Evolutionary conservation across 2,113 vertebrate species (phyloP).

Genomic region (Nerophis ophidion): DNA sequence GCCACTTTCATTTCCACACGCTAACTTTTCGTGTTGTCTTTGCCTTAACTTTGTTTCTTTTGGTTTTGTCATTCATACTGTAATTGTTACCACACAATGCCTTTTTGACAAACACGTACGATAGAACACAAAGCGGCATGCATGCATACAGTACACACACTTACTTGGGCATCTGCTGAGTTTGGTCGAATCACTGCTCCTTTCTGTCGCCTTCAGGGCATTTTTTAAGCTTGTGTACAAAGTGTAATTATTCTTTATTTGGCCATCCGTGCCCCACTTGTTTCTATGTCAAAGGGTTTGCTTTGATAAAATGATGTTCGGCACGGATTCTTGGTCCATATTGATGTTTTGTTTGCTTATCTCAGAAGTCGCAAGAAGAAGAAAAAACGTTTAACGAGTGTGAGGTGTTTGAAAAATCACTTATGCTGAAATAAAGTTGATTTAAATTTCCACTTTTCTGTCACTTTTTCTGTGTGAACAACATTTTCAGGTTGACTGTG

Average conservation of each 20-base stretch:
- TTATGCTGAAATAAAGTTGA: slow-evolving; percentile 72
- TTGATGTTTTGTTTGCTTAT: slow-evolving; percentile 64
- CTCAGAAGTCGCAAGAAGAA: slow-evolving; percentile 46
- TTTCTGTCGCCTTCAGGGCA: slow-evolving; percentile 22
- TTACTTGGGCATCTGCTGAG: slow-evolving; percentile 35
- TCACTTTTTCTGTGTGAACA: neutral
- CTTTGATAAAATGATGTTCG: slow-evolving; percentile 44
- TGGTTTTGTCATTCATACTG: slow-evolving; percentile 30
- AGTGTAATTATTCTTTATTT: slow-evolving; percentile 47
- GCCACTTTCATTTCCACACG: slow-evolving; percentile 7
- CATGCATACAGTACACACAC: slow-evolving; percentile 30
- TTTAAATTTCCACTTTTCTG: slow-evolving; percentile 40
- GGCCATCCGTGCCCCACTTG: slow-evolving; percentile 37
- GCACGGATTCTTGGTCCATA: slow-evolving; percentile 48
- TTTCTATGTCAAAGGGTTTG: slow-evolving; percentile 59
- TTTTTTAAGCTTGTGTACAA: slow-evolving; percentile 50
- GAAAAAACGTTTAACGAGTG: slow-evolving; percentile 51
- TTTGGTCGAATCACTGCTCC: slow-evolving; percentile 56
- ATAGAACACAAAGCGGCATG: slow-evolving; percentile 39
- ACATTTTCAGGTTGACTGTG: neutral
- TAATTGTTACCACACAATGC: slow-evolving; percentile 58
- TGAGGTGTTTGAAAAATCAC: slow-evolving; percentile 67
- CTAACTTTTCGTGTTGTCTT: slow-evolving; percentile 31
- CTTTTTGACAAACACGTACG: slow-evolving; percentile 59
- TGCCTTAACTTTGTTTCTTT: slow-evolving; percentile 48